These are phyloP conservation scores for Lordiphosa clarofinis DNA, from an alignment of 1,140 invertebrate genomes.

Conservation along the genomic window DNA sequence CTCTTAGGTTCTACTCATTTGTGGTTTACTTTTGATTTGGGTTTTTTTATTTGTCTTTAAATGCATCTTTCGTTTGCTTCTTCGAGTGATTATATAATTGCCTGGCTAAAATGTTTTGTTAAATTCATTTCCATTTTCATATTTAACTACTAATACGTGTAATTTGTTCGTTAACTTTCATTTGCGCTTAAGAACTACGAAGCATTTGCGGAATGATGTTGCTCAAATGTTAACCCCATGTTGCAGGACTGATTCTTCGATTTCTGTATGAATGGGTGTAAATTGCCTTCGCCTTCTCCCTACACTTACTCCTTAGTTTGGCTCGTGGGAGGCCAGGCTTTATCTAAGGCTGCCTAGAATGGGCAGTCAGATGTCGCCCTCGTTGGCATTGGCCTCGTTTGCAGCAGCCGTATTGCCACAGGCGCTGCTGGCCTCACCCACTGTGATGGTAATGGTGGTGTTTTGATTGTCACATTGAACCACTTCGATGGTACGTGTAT, in stretches of 20 bases:
- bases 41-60: too few species aligned
- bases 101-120: slow-evolving; percentile 10
- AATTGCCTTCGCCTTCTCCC: slow-evolving; percentile 19
- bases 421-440: slow-evolving; percentile 46
- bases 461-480: slow-evolving; percentile 74
- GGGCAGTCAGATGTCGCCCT: slow-evolving; percentile 75
- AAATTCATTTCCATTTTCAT: slow-evolving; percentile 8
- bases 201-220: slow-evolving; percentile 45
- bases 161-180: slow-evolving; percentile 73
- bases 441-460: slow-evolving; percentile 67
- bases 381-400: slow-evolving; percentile 62
- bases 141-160: slow-evolving; percentile 64
- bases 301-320: slow-evolving; percentile 21
- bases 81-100: slow-evolving; percentile 1
- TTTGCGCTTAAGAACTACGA: slow-evolving; percentile 67
- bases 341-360: slow-evolving; percentile 66
- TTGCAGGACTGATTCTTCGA: slow-evolving; percentile 67
- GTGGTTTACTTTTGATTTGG: too few species aligned
- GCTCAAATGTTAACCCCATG: slow-evolving; percentile 66
- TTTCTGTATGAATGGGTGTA: slow-evolving; percentile 26
- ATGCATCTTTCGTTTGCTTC: slow-evolving; percentile 8
- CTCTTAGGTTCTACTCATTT: too few species aligned
- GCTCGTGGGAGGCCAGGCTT: slow-evolving; percentile 35
- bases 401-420: slow-evolving; percentile 20
- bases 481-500: slow-evolving; percentile 72